Conservation (phyloP, 2,797 vertebrate genomes). For the Chlorospingus semifuscus region DNA sequence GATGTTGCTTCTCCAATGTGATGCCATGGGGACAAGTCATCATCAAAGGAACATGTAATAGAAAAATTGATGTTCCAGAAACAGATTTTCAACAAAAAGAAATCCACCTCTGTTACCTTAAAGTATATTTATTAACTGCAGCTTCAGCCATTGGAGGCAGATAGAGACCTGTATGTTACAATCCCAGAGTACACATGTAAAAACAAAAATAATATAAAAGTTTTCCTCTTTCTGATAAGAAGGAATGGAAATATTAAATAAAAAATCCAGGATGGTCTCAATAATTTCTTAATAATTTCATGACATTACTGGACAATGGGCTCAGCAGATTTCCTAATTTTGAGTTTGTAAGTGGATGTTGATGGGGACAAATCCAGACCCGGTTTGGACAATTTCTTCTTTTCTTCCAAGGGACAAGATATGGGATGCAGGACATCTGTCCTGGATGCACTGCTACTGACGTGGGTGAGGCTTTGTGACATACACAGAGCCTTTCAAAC, state of each 20-base stretch:
- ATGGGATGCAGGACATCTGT: neutral
- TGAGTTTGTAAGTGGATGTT: neutral
- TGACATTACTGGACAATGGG: neutral
- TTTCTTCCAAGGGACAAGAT: neutral
- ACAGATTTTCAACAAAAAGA: neutral
- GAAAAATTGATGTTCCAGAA: neutral
- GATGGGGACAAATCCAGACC: neutral
- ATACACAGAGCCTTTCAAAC: neutral
- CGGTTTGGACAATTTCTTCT: neutral
- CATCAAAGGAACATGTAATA: neutral
- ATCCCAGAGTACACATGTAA: neutral
- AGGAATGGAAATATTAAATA: neutral
- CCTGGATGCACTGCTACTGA: neutral
- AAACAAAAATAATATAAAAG: neutral
- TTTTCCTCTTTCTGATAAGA: neutral
- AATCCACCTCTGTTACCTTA: neutral
- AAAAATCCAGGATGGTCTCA: neutral
- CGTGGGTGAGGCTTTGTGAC: accelerated
- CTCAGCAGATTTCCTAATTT: neutral
- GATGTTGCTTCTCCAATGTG: neutral
- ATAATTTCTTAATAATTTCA: neutral
- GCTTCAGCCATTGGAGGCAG: neutral
- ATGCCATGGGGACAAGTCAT: neutral
- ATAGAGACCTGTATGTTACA: neutral
- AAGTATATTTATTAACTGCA: neutral